These are phyloP conservation scores for Psix sp. DNA, from an alignment of 1,140 invertebrate genomes.

Conservation along the genomic window DNA sequence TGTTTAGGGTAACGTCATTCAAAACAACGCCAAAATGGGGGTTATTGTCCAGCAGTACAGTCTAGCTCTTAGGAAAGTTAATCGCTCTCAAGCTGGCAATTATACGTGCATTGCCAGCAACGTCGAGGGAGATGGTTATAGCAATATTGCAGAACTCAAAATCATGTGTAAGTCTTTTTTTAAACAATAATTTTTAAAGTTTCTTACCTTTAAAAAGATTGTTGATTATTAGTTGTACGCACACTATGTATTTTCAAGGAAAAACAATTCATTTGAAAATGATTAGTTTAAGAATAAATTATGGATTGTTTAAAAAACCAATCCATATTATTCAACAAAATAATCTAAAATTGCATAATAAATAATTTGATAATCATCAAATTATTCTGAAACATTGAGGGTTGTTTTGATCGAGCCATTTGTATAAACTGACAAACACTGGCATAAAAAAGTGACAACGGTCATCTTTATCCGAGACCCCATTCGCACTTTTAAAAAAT, in stretches of 20 bases:
- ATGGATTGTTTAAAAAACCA: no score
- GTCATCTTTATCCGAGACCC: conserved; percentile 42
- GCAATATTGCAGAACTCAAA: conserved; percentile 87
- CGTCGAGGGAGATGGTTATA: conserved; percentile 90
- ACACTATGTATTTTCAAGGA: no score
- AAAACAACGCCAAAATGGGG: conserved; percentile 87
- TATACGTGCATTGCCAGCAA: conserved; percentile 93
- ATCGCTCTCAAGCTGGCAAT: conserved; percentile 87
- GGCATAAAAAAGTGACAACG: conserved; percentile 54
- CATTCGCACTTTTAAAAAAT: conserved; percentile 64
- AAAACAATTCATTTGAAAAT: no score
- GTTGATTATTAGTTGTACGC: no score
- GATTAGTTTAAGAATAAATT: no score
- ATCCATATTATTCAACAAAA: no score
- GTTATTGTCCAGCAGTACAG: conserved; percentile 89
- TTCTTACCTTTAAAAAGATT: background rate
- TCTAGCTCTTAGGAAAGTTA: conserved; percentile 87
- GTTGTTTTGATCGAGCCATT: conserved; percentile 66
- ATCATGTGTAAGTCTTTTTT: conserved; percentile 89
- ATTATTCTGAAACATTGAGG: conserved; percentile 65
- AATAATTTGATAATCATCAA: conserved; percentile 59
- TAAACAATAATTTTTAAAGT: background rate
- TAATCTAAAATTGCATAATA: conserved; percentile 36
- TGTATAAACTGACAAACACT: conserved; percentile 64
- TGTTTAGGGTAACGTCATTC: conserved; percentile 85